Evolutionary conservation across 2,113 vertebrate species (phyloP), one percentile per base, ranked within the genome.

Genomic region (Ophthalmolycus amberensis): DNA sequence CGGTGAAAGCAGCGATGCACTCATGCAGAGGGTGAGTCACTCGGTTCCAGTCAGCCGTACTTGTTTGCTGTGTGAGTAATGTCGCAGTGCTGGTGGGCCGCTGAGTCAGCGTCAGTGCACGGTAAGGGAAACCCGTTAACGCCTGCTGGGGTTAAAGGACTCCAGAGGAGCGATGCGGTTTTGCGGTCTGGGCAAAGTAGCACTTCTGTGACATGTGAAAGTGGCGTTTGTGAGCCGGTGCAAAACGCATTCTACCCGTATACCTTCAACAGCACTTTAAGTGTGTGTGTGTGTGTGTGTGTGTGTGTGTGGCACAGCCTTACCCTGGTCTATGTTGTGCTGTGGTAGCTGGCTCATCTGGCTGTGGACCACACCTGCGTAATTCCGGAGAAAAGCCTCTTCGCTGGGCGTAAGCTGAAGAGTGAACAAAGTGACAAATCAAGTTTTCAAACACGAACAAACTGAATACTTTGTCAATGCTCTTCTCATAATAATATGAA

Each of bases 251-350:
- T 50, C 37, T 34, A 32, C 16, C 20, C 29, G 40, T 15, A 7
- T 0, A 42, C 22, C 10, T 34, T n/a, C 25, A 64, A 22, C 6
- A 52, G 20, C 22, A 22, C 16, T 37, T 44, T 14, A 60, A 20
- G 6, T 52, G 5, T 44, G 65, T 37, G 38, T 69, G 38, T 63
- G 12, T 1, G 27, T 71, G 62, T 40, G 54, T 58, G 5, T 0
- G 38, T 22, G 46, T 11, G 82, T 20, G 56, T n/a, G 52, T 0
- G 44, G 48, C 9, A 34, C 27, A 56, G 67, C 8, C 89, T 97
- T 94, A 99, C 98, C 98, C 95, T 99, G 98, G 92, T 99, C 98
- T 75, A 99, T 99, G 74, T 97, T 96, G 95, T 99, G 98, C 94
- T 98, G 98, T 20, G 98, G 98, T 71, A 99, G 96, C 89, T 99